Percentiles rank a stretch among this genome's conserved stretches.
phyloP scores from a whole-genome alignment of 2,888 invertebrate genomes.

The Oasisia sp. region DNA sequence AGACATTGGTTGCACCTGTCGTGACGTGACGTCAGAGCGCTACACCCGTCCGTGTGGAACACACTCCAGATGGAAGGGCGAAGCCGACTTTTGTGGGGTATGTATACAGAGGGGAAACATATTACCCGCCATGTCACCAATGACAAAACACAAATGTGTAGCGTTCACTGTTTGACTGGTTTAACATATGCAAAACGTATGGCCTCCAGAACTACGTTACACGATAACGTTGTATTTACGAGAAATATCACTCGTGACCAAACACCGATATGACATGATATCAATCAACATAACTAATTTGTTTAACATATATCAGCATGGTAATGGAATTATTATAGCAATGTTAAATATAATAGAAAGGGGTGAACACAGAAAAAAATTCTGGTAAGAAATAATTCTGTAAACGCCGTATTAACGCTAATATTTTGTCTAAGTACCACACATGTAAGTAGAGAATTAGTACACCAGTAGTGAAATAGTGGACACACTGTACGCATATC shows the following conservation, averaged over 20 bases:
- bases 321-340: too few relatives aligned
- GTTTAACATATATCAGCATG: too few relatives aligned
- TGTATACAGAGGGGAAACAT: background rate
- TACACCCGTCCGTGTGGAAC: background rate
- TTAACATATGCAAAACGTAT: background rate
- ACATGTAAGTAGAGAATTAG: too few relatives aligned
- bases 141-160: background rate
- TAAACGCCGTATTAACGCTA: too few relatives aligned
- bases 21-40: background rate
- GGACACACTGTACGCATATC: too few relatives aligned
- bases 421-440: too few relatives aligned
- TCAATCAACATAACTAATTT: background rate
- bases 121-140: background rate
- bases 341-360: too few relatives aligned
- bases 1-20: background rate
- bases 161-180: background rate
- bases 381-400: too few relatives aligned
- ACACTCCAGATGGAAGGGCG: background rate
- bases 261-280: background rate
- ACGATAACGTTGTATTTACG: background rate
- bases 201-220: background rate
- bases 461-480: too few relatives aligned
- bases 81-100: background rate
- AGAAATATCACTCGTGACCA: background rate
- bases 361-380: too few relatives aligned